Base-by-base conservation (phyloP, 2,797 vertebrate species). In the Premnoplex brunnescens region DNA sequence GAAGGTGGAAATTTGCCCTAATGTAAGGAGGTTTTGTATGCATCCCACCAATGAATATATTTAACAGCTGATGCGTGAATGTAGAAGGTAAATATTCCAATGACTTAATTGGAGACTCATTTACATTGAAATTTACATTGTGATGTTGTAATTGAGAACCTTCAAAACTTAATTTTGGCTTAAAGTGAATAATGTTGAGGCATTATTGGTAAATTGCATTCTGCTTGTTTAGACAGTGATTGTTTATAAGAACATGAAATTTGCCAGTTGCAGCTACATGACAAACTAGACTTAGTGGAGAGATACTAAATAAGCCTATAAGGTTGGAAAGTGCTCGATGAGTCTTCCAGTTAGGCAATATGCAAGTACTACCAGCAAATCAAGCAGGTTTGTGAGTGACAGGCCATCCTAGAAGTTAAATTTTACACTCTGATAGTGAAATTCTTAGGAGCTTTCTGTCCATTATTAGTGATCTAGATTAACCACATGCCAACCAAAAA, bases 31-130 rank as follows among this genome's bases (percentile, higher is more conserved):
- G 58, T 71, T 96, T 95, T 93, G 12, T 58, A 34, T 43, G 30
- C 52, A 67, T 36, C 68, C 30, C 49, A 75, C 77, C 67, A 94
- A 56, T 68, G 67, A 93, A 28, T 77, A 60, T 79, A 36, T 95
- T 59, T 60, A 93, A 84, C 66, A 92, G 36, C 44, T 91, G 52
- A 69, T 91, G 46, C 48, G 36, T 15, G 6, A 41, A 73, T 46
- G 51, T 80, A 79, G 81, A 79, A 51, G 67, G 56, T 79, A 81
- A 94, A 51, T 73, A 60, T 94, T 91, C 75, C 72, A 91, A 34
- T 60, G 58, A 85, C 85, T 94, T 91, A 80, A 89, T 67, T 54
- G 48, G 46, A 82, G 13, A 46, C 14, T 71, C 12, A 14, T 85
- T 92, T 69, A 66, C 21, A 24, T 16, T 46, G 62, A 51, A 46